These are phyloP conservation scores for Melieria crassipennis DNA, from an alignment of 2,888 invertebrate genomes.

Conservation along the genomic window DNA sequence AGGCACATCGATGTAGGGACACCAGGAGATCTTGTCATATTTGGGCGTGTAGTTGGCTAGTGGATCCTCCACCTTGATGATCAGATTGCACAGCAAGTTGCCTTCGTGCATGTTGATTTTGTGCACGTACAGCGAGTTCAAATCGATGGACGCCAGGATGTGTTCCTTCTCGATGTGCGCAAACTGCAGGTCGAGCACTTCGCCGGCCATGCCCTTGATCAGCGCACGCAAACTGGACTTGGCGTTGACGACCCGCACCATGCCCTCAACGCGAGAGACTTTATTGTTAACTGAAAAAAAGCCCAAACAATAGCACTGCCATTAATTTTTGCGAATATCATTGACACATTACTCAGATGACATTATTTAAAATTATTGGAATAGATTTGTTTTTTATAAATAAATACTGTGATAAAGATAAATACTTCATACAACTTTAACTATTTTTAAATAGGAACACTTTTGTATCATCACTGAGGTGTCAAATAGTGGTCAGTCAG, in stretches of 20 bases:
- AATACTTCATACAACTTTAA: too few relatives aligned
- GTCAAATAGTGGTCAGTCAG: too few relatives aligned
- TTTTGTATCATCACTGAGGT: too few relatives aligned
- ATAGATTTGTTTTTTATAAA: too few relatives aligned
- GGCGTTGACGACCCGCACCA: slow-evolving; percentile 83
- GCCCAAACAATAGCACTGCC: too few relatives aligned
- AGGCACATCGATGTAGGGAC: slow-evolving; percentile 74
- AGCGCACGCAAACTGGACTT: slow-evolving; percentile 76
- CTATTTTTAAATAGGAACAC: too few relatives aligned
- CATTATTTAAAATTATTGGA: too few relatives aligned
- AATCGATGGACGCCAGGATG: slow-evolving; percentile 88
- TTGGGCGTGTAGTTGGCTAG: slow-evolving; percentile 65
- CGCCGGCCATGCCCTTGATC: slow-evolving; percentile 86
- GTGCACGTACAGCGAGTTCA: slow-evolving; percentile 84
- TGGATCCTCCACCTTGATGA: slow-evolving; percentile 66
- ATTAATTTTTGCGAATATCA: too few relatives aligned
- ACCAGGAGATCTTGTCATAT: slow-evolving; percentile 87
- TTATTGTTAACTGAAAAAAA: slow-evolving; percentile 60
- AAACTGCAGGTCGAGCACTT: slow-evolving; percentile 92
- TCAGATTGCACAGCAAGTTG: slow-evolving; percentile 69
- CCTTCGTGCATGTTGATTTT: slow-evolving; percentile 74
- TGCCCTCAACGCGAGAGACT: slow-evolving; percentile 69
- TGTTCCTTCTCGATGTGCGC: slow-evolving; percentile 82
- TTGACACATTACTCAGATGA: too few relatives aligned
- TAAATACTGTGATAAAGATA: too few relatives aligned